phyloP scores from a whole-genome alignment of 2,888 invertebrate species.

The Anticlea derivata region DNA sequence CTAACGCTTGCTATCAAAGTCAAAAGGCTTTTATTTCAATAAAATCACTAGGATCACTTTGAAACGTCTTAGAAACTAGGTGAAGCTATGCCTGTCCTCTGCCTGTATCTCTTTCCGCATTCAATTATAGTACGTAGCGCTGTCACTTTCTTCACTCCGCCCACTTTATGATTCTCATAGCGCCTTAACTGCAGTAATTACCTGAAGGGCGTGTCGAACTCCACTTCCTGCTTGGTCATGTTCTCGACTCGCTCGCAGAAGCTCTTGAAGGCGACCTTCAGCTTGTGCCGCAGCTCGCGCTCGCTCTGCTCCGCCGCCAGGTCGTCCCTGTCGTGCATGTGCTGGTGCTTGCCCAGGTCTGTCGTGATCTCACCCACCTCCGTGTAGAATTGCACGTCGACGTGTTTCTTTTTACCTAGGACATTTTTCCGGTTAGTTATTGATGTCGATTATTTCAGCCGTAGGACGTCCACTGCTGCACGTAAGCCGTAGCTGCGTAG shows the following conservation, averaged over 20 bases:
- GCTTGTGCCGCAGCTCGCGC: constrained; percentile 96
- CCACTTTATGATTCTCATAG: not conserved
- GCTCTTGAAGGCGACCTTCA: constrained; percentile 98
- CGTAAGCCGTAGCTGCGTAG: too few relatives aligned
- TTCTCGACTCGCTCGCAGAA: constrained; percentile 98
- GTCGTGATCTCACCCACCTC: constrained; percentile 99
- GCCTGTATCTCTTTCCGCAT: too few relatives aligned
- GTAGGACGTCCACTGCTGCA: too few relatives aligned
- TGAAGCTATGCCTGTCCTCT: too few relatives aligned
- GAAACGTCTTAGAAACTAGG: too few relatives aligned
- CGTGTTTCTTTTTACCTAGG: constrained; percentile 95
- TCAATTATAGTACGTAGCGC: too few relatives aligned
- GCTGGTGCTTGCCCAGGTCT: constrained; percentile 99
- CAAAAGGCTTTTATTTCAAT: too few relatives aligned
- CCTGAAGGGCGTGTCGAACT: constrained; percentile 99
- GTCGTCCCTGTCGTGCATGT: constrained; percentile 99
- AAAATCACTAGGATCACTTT: too few relatives aligned
- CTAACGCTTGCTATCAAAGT: too few relatives aligned
- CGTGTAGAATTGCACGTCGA: constrained; percentile 99
- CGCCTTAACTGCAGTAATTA: constrained; percentile 34
- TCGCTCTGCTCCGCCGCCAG: constrained; percentile 99
- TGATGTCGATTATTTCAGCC: too few relatives aligned
- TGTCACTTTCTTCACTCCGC: too few relatives aligned
- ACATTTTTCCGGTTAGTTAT: too few relatives aligned
- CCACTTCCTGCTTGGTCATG: constrained; percentile 98